A percentile compares a stretch with the other conserved stretches of the same genome.
These are phyloP conservation scores for Brachymystax lenok DNA, from an alignment of 2,797 vertebrate species.

Conservation along the genomic window DNA sequence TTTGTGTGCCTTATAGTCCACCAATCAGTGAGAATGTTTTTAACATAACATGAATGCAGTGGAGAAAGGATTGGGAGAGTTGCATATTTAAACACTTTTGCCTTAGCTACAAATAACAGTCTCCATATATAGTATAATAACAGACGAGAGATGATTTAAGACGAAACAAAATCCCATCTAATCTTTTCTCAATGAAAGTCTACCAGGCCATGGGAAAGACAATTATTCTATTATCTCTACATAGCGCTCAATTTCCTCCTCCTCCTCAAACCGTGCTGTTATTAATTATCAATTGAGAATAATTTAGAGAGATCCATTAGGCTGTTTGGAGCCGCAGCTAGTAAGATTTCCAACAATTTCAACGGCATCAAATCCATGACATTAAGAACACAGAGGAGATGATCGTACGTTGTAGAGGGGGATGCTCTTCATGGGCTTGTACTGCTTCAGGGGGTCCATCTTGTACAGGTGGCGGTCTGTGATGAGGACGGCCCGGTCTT, in stretches of 20 bases:
- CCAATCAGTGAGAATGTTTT: conserved; percentile 43
- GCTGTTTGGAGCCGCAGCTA: too few relatives aligned
- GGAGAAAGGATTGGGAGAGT: conserved; percentile 18
- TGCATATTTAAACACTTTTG: conserved; percentile 43
- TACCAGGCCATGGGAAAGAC: background rate
- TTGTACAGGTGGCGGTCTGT: conserved; percentile 97
- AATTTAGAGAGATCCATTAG: background rate
- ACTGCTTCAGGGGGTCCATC: conserved; percentile 95
- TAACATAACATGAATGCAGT: conserved; percentile 53
- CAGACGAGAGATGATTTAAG: background rate
- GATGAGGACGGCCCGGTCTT: conserved; percentile 91
- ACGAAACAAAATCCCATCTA: background rate
- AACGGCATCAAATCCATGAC: too few relatives aligned
- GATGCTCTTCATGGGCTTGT: conserved; percentile 96
- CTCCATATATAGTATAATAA: background rate
- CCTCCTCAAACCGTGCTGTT: background rate
- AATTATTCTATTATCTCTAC: background rate
- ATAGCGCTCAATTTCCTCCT: background rate
- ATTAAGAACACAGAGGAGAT: too few relatives aligned
- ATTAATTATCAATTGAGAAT: background rate
- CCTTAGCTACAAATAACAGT: background rate
- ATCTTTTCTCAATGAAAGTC: background rate
- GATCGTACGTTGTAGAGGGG: conserved; percentile 92
- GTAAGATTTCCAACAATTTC: too few relatives aligned
- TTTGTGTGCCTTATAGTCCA: conserved; percentile 31